These are phyloP conservation scores for Sebastes schlegelii DNA, from an alignment of 2,113 vertebrate species.

Conservation along the genomic window DNA sequence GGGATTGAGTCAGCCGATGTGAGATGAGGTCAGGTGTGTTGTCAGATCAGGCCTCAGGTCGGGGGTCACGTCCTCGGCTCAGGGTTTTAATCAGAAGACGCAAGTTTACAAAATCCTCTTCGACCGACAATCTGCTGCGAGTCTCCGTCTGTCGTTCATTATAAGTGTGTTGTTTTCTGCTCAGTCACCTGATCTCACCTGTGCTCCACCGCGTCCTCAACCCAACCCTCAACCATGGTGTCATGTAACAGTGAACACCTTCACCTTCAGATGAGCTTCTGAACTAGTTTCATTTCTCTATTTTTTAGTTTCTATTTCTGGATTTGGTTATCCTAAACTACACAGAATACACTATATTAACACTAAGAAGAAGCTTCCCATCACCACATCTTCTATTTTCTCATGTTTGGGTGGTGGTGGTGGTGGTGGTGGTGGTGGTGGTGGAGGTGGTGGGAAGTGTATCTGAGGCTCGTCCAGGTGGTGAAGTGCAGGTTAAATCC, in stretches of 20 bases:
- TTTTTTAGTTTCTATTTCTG: not conserved
- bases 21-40: constrained; percentile 17
- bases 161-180: constrained; percentile 3
- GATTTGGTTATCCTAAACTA: not conserved
- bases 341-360: not conserved
- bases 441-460: not conserved
- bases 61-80: not conserved
- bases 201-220: not conserved
- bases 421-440: not conserved
- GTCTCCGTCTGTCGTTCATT: constrained; percentile 20
- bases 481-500: constrained; percentile 17
- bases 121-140: constrained; percentile 5
- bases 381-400: not conserved
- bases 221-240: not conserved
- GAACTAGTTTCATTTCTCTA: not conserved
- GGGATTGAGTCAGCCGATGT: constrained; percentile 9
- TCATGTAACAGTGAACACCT: not conserved
- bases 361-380: not conserved
- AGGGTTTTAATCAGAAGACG: not conserved
- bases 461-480: not conserved
- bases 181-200: constrained; percentile 45
- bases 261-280: not conserved
- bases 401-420: not conserved
- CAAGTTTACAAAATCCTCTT: constrained; percentile 35
- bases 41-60: not conserved